These are phyloP conservation scores for Muricea muricata DNA, from an alignment of 92 coral and sea anemone genomes.

Conservation along the genomic window DNA sequence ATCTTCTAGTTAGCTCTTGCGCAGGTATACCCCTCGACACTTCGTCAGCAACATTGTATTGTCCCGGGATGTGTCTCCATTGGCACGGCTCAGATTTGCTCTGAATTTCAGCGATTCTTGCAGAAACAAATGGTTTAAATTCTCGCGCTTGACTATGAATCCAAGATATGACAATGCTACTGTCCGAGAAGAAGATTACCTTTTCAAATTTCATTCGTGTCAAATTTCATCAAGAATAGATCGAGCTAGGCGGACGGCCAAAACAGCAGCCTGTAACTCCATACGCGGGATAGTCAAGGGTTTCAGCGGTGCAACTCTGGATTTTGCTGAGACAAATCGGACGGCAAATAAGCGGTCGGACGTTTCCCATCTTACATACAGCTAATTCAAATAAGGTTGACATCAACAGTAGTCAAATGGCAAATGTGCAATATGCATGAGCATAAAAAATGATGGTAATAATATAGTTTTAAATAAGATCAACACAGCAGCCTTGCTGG, in stretches of 20 bases:
- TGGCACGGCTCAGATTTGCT: constrained; percentile 13
- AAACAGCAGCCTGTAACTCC: constrained; percentile 6
- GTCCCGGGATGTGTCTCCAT: constrained; percentile 29
- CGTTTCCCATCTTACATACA: too few relatives aligned
- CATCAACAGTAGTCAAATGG: too few relatives aligned
- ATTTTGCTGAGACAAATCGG: constrained; percentile 26
- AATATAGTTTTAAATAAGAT: too few relatives aligned
- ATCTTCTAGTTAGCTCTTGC: constrained; percentile 13
- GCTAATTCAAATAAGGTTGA: too few relatives aligned
- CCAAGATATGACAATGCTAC: constrained; percentile 23
- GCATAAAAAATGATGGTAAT: too few relatives aligned
- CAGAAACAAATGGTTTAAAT: constrained; percentile 46
- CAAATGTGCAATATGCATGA: too few relatives aligned
- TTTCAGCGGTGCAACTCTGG: constrained; percentile 35
- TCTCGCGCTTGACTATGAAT: constrained; percentile 18
- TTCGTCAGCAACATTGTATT: constrained; percentile 38
- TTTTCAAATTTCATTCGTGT: too few relatives aligned
- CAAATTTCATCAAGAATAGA: background rate
- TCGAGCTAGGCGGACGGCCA: background rate
- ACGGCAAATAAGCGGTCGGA: too few relatives aligned
- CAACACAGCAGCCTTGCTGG: too few relatives aligned
- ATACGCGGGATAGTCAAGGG: constrained; percentile 9
- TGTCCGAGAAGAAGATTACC: constrained; percentile 38
- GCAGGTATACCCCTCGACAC: constrained; percentile 23
- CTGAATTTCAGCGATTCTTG: constrained; percentile 30